Evolutionary conservation across 1,140 invertebrate species (phyloP).

Genomic region (Odontomachus brunneus): DNA sequence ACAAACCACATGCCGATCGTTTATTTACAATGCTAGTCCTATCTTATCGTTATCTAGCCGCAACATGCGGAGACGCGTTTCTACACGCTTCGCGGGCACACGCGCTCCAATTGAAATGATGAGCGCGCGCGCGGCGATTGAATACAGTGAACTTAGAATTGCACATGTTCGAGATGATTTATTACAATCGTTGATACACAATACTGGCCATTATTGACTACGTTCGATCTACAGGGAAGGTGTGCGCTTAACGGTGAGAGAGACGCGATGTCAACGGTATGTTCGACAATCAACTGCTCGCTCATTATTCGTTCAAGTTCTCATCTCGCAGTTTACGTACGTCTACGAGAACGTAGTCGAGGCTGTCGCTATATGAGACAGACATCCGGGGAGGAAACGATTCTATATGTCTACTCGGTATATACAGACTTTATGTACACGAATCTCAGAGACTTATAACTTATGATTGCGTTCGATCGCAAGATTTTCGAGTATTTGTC

Average conservation of each 20-base stretch:
- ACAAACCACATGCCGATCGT: constrained; percentile 51
- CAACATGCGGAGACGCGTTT: constrained; percentile 3
- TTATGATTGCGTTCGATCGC: background rate
- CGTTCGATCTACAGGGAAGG: constrained; percentile 54
- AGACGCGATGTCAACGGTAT: constrained; percentile 33
- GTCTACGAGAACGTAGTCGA: background rate
- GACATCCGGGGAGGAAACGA: constrained; percentile 11
- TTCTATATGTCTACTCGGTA: background rate
- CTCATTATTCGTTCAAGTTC: background rate
- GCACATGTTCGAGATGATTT: constrained; percentile 63
- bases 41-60: constrained; percentile 49
- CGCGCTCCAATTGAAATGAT: constrained; percentile 1
- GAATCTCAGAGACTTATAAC: background rate
- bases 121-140: constrained; percentile 16
- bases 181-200: constrained; percentile 42
- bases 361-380: constrained; percentile 12
- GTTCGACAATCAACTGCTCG: constrained; percentile 39
- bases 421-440: constrained; percentile 40
- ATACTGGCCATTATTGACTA: constrained; percentile 76
- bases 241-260: constrained; percentile 40
- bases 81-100: background rate
- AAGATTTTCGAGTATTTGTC: constrained; percentile 11
- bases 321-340: constrained; percentile 7
- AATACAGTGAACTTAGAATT: constrained; percentile 53
- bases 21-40: constrained; percentile 66